Conservation (phyloP, 2,113 vertebrate species). For the Myotis lucifugus region DNA sequence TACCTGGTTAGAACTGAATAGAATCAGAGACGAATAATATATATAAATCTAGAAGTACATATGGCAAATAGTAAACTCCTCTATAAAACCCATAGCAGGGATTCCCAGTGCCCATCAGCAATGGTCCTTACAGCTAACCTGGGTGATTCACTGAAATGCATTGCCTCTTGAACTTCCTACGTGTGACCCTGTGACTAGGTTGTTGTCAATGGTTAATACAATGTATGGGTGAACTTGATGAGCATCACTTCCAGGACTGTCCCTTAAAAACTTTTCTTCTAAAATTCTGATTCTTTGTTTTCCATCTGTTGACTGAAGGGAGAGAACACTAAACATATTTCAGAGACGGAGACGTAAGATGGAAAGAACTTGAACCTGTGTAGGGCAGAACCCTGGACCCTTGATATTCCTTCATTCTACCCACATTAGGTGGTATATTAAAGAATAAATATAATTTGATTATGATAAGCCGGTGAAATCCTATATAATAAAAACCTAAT, state of each 20-base stretch:
- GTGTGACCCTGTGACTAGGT: background rate
- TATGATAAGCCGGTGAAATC: background rate
- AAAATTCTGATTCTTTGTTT: background rate
- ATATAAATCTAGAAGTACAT: background rate
- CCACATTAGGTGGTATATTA: background rate
- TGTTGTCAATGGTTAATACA: too few species aligned
- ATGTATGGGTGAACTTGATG: background rate
- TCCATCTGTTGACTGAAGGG: background rate
- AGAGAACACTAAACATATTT: background rate
- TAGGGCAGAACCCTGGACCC: accelerated
- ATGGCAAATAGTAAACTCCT: background rate
- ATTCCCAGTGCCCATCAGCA: background rate
- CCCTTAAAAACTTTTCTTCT: background rate
- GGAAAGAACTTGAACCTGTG: background rate
- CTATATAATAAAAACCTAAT: too few species aligned
- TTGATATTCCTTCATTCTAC: background rate
- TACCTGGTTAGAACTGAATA: background rate
- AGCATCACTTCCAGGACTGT: background rate
- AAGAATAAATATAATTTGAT: background rate
- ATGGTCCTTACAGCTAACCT: background rate
- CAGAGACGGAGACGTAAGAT: background rate
- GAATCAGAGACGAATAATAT: background rate
- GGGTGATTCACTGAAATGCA: background rate
- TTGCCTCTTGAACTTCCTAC: background rate
- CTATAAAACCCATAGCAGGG: background rate